These are phyloP conservation scores for Bufo gargarizans DNA, from an alignment of 2,113 vertebrate genomes.

Conservation along the genomic window DNA sequence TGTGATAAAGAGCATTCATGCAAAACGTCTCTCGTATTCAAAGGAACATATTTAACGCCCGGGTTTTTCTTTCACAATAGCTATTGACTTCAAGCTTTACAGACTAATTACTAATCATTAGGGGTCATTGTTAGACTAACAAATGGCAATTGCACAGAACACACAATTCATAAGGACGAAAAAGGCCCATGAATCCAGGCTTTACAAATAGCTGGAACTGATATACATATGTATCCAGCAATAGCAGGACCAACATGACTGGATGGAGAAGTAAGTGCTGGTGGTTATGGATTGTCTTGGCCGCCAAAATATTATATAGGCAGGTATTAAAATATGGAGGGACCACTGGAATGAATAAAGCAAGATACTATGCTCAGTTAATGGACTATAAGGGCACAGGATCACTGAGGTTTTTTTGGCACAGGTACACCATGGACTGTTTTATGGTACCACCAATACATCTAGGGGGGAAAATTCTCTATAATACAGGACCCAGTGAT, in stretches of 20 bases:
- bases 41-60: neutral
- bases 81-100: slow-evolving; percentile 16
- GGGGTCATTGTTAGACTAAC: slow-evolving; percentile 14
- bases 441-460: neutral
- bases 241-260: neutral
- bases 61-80: slow-evolving; percentile 4
- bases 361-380: too few species aligned
- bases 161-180: neutral
- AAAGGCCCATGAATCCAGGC: neutral
- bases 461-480: too few species aligned
- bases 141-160: neutral
- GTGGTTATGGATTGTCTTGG: neutral
- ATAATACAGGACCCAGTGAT: too few species aligned
- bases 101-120: slow-evolving; percentile 28
- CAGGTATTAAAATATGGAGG: neutral
- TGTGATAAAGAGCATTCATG: slow-evolving; percentile 28
- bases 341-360: too few species aligned
- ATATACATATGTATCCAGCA: slow-evolving; percentile 2
- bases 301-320: neutral
- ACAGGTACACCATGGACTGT: neutral
- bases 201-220: neutral
- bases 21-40: slow-evolving; percentile 15
- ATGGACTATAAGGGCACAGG: neutral
- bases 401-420: neutral
- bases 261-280: neutral